Evolutionary conservation across 1,140 invertebrate genomes (phyloP), one percentile per base, ranked within the genome.

Genomic region (Delia radicum): DNA sequence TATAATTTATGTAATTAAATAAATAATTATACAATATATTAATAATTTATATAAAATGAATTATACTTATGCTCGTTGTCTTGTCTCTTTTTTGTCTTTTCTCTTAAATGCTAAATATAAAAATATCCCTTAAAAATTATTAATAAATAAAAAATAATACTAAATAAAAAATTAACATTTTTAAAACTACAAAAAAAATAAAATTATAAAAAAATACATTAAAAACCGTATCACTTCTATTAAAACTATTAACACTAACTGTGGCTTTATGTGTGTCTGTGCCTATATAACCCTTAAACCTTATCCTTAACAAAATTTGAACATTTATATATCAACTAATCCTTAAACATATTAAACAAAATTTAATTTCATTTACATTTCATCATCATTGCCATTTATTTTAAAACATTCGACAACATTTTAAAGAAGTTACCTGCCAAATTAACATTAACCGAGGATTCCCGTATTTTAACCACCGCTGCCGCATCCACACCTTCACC

Each of bases 401-500:
- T 33, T 33, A 12, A 33, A 10, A 33, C 13, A 15, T 42, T 10
- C n/a, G 37, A 76, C 27, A 78, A 79, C 76, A 42, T 78, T 81
- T 82, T 78, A 81, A 84, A 85, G 84, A 85, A 86, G 85, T 80
- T 86, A 79, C 85, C 85, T 76, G 85, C 85, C 74, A 86, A 86
- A 81, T 78, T 86, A 79, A 86, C 85, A 80, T 80, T 86, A 77
- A 86, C 85, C 77, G 85, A 86, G 82, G 85, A 86, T 78, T 80
- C 85, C 79, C 83, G 85, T 79, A 82, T 86, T 75, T 76, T 86
- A 77, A 83, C 77, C 88, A 89, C 79, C 86, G 84, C 81, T 87
- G 87, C 83, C 82, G 87, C 78, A 82, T 87, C 77, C 83, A 87
- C 90, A 75, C 88, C 89, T 21, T 90, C 89, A 75, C 91, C 91